phyloP scores from a whole-genome alignment of 2,797 vertebrate species.

The Syngnathus acus region DNA sequence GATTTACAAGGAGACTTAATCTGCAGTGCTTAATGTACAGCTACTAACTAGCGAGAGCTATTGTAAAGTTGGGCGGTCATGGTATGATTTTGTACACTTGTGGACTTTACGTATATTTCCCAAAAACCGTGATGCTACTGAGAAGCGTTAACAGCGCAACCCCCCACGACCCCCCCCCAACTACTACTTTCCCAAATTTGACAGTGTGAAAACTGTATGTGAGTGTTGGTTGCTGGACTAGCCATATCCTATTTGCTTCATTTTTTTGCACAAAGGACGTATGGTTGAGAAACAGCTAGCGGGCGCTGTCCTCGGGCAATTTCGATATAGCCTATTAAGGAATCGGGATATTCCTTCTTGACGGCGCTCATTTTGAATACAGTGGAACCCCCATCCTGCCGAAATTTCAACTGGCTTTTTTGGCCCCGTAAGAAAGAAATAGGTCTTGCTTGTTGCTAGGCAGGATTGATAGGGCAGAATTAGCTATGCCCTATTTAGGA shows the following conservation, averaged over 20 bases:
- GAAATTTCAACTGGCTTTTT: no score
- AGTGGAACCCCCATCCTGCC: not conserved
- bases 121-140: conserved; percentile 60
- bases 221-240: conserved; percentile 60
- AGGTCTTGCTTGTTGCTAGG: not conserved
- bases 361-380: not conserved
- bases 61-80: conserved; percentile 13
- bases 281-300: conserved; percentile 77
- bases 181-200: conserved; percentile 17
- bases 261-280: conserved; percentile 90
- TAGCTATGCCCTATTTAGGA: not conserved
- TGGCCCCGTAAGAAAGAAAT: no score
- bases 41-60: conserved; percentile 44
- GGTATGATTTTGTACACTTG: not conserved
- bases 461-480: not conserved
- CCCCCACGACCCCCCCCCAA: conserved; percentile 25
- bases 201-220: conserved; percentile 51
- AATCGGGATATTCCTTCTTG: not conserved
- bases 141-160: conserved; percentile 37
- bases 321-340: conserved; percentile 34
- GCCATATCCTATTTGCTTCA: conserved; percentile 83
- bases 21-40: conserved; percentile 62
- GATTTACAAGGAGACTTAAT: conserved; percentile 46
- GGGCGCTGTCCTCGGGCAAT: not conserved
- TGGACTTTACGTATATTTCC: not conserved